Evolutionary conservation across 2,888 invertebrate species (phyloP).

Genomic region (Pogonocherus hispidulus): DNA sequence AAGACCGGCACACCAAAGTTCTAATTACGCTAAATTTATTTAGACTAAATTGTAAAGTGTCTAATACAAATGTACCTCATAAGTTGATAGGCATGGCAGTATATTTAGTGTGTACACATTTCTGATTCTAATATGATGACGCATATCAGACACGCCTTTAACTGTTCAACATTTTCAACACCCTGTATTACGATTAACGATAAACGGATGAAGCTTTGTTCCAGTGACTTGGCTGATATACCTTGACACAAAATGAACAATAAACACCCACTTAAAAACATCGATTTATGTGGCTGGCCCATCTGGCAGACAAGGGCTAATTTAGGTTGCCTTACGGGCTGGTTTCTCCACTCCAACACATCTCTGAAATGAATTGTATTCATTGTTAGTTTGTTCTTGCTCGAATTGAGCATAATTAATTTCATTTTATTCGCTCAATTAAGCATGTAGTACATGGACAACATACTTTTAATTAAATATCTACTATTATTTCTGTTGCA

Average conservation of each 20-base stretch:
- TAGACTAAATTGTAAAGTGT: no score
- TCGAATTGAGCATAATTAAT: conserved; percentile 24
- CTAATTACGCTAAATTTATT: no score
- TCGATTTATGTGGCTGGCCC: conserved; percentile 1
- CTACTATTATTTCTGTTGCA: conserved; percentile 7
- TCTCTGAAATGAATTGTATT: conserved; percentile 6
- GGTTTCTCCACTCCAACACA: conserved; percentile 5
- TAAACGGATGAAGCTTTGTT: neutral
- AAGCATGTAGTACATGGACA: conserved; percentile 35
- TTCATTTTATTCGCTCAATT: conserved; percentile 36
- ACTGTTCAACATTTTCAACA: no score
- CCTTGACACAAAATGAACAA: conserved; percentile 1
- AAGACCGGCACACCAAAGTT: no score
- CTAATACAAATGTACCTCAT: no score
- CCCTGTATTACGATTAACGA: no score
- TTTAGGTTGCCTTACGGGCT: neutral
- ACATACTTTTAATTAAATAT: conserved; percentile 16
- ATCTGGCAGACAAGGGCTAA: neutral
- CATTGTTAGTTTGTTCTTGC: conserved; percentile 21
- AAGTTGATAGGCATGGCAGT: no score
- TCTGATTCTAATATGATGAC: no score
- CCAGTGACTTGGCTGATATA: neutral
- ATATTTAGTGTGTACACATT: no score
- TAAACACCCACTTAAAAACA: neutral
- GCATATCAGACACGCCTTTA: no score